A percentile compares a stretch with the other conserved stretches of the same genome.
phyloP scores from a whole-genome alignment of 2,113 vertebrate genomes.

The Pomatostomus ruficeps region DNA sequence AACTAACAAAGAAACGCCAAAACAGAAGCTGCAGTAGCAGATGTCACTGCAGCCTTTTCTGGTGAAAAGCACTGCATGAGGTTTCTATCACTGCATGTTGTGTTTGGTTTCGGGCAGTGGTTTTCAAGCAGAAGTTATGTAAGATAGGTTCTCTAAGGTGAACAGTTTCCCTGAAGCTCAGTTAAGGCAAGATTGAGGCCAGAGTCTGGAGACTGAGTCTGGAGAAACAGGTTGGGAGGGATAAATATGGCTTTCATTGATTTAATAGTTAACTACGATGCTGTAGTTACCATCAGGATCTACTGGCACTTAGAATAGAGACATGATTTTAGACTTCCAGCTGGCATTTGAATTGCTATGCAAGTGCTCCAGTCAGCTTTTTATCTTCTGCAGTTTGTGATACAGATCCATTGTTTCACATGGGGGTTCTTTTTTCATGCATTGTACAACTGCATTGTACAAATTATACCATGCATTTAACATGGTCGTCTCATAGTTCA shows the following conservation, averaged over 20 bases:
- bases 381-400: neutral
- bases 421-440: neutral
- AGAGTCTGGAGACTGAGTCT: neutral
- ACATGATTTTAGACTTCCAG: neutral
- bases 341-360: neutral
- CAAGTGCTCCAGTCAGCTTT: neutral
- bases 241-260: neutral
- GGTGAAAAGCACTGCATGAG: neutral
- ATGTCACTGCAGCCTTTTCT: neutral
- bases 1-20: neutral
- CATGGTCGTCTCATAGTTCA: neutral
- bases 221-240: neutral
- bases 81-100: neutral
- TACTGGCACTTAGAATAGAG: neutral
- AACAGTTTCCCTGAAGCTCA: neutral
- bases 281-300: neutral
- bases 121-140: neutral
- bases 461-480: neutral
- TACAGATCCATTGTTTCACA: neutral
- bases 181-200: neutral
- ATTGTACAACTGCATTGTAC: neutral
- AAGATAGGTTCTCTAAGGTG: neutral
- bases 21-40: neutral
- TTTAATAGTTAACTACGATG: neutral
- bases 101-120: neutral